A percentile compares a stretch with the other conserved stretches of the same genome.
Evolutionary conservation across 2,113 vertebrate species (phyloP).

Genomic region (Rhinolophus ferrumequinum): DNA sequence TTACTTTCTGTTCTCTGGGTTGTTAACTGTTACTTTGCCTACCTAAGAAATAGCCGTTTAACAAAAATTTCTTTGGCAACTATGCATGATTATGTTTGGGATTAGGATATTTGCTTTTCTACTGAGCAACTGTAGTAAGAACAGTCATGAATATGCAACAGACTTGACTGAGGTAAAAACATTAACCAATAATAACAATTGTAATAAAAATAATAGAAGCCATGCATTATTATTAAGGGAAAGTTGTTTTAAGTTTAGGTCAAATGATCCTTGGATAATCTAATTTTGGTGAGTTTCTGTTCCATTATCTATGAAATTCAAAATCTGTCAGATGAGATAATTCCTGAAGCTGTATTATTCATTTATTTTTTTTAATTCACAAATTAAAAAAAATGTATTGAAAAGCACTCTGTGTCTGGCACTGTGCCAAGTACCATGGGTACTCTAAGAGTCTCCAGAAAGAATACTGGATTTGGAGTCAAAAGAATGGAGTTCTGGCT

Average conservation of each 20-base stretch:
- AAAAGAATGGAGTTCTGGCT: background rate
- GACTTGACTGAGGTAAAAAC: background rate
- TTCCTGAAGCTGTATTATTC: background rate
- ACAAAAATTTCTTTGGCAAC: background rate
- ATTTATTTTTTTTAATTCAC: background rate
- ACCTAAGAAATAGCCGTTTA: slow-evolving; percentile 37
- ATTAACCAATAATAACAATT: background rate
- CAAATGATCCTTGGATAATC: background rate
- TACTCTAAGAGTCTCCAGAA: background rate
- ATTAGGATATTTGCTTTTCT: background rate
- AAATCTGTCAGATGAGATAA: background rate
- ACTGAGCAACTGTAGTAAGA: background rate
- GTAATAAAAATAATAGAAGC: background rate
- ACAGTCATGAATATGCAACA: background rate
- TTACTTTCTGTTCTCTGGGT: background rate
- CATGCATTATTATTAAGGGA: background rate
- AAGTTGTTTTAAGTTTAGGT: background rate
- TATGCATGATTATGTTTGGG: background rate
- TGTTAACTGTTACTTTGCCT: background rate
- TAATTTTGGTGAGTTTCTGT: background rate
- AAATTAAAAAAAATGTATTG: background rate
- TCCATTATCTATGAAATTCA: background rate
- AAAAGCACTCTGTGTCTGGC: background rate
- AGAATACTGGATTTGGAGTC: background rate
- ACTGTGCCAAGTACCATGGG: too few relatives aligned